Base-by-base conservation (phyloP, 2,113 vertebrate species). In the Leptosomus discolor region DNA sequence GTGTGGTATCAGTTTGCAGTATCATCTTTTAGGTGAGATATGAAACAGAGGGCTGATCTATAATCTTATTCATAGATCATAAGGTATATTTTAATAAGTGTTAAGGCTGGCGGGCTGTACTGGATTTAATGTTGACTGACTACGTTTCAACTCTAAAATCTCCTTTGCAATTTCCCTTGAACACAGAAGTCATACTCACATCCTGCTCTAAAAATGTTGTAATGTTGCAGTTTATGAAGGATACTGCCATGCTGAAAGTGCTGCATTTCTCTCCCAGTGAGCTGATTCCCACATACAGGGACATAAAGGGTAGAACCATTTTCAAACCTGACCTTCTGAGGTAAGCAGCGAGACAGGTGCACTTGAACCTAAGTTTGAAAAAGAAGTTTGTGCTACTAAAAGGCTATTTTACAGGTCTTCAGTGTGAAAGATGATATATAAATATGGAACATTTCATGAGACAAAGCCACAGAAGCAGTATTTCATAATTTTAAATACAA, bases 401-500 rank as follows among this genome's bases (percentile, higher is more conserved):
- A 77, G 48, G 45, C 71, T 91, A 87, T 91, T 91, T 88, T 73
- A 85, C 45, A 76, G 29, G 61, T 65, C 54, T 82, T 79, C 36
- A 87, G 65, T n/a, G 56, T 58, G 61, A 70, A 87, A 68, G 51
- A 74, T 12, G 3, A 68, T 24, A n/a, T 11, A 75, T 81, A 89
- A 94, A 94, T 71, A 75, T 29, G 68, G 53, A 80, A 71, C 50
- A 50, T 87, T 89, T 91, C 11, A 41, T 6, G 8, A 92, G 45
- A 91, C 69, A 88, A 91, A 89, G 54, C 34, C 86, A 53, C 36
- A 92, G 60, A 70, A 89, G 71, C 57, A 50, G 88, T 79, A 96
- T 74, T 94, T 95, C 85, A 37, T 69, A 91, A 82, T 95, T 96
- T 94, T 95, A 91, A 97, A 94, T 68, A 81, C 12, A 53, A 43